phyloP scores from a whole-genome alignment of 2,797 vertebrate species.

The Gambelia wislizenii region DNA sequence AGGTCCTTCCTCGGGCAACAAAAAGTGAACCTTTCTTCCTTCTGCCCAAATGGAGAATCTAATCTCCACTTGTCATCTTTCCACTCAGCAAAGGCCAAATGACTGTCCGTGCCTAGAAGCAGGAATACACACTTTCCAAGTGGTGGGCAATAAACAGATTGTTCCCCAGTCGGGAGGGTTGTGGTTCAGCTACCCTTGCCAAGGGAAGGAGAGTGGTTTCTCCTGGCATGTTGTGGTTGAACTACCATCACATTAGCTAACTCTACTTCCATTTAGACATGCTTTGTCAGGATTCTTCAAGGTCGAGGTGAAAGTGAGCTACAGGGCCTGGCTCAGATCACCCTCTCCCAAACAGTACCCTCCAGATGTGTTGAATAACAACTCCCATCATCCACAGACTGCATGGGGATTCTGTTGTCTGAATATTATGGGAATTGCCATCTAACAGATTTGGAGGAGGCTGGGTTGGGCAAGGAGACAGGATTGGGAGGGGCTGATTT shows the following conservation, averaged over 20 bases:
- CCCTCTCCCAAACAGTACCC: no score
- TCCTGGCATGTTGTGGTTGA: conserved; percentile 5
- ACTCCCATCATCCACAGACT: neutral
- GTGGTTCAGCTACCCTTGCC: conserved; percentile 47
- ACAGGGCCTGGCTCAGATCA: neutral
- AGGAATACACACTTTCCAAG: conserved; percentile 17
- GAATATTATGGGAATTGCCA: no score
- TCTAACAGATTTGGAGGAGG: no score
- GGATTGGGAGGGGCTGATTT: neutral
- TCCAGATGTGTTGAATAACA: neutral
- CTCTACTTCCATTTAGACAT: conserved; percentile 5
- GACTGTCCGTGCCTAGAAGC: neutral
- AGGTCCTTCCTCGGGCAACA: conserved; percentile 54
- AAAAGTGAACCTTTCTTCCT: conserved; percentile 60
- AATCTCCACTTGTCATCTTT: conserved; percentile 36
- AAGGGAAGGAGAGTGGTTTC: neutral
- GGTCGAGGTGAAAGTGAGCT: neutral
- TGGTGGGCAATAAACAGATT: neutral
- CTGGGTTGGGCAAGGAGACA: neutral
- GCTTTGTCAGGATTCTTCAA: conserved; percentile 25
- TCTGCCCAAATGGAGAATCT: conserved; percentile 11
- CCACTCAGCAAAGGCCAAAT: conserved; percentile 8
- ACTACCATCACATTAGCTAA: conserved; percentile 14
- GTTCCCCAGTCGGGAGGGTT: conserved; percentile 38
- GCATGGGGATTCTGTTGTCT: no score